Conservation (phyloP, 2,113 vertebrate genomes). For the Gymnobelideus leadbeateri region DNA sequence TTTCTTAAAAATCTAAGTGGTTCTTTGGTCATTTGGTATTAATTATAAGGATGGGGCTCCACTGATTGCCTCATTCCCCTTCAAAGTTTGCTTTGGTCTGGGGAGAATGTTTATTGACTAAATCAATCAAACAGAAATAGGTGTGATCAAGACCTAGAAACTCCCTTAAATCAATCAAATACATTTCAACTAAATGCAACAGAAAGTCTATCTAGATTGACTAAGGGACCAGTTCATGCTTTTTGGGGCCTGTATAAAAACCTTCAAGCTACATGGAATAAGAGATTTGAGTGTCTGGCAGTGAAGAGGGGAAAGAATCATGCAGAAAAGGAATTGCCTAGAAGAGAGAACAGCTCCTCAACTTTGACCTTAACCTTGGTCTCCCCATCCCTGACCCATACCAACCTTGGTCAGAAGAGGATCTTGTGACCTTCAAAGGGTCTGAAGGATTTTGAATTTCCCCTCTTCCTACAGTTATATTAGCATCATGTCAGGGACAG, state of each 20-base stretch:
- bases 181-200: neutral
- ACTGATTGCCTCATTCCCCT: neutral
- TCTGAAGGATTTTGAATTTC: neutral
- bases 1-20: neutral
- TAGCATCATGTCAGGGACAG: neutral
- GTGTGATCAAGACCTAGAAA: neutral
- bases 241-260: neutral
- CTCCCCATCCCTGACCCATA: neutral
- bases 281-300: neutral
- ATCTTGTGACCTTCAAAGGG: neutral
- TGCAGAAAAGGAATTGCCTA: neutral
- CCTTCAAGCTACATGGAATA: neutral
- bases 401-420: neutral
- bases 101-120: neutral
- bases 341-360: neutral
- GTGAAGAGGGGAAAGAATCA: neutral
- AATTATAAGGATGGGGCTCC: neutral
- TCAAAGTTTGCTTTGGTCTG: neutral
- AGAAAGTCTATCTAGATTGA: neutral
- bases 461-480: neutral
- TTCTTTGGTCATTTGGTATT: constrained; percentile 35
- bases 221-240: neutral
- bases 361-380: neutral
- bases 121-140: neutral
- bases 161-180: neutral